phyloP scores from a whole-genome alignment of 2,113 vertebrate species.

The Ptyas mucosa region DNA sequence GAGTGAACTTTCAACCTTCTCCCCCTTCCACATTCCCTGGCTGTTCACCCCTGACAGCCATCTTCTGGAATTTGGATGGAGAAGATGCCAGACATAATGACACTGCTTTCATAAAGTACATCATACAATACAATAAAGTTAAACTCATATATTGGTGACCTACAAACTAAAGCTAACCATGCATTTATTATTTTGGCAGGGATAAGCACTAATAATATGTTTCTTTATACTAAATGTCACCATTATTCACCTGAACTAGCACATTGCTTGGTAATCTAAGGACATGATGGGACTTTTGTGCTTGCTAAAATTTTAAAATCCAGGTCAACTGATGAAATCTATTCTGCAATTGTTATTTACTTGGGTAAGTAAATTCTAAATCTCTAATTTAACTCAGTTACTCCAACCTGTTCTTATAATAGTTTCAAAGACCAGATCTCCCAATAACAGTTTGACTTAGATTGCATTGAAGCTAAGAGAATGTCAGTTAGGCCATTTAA shows the following conservation, averaged over 20 bases:
- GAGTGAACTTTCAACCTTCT: background rate
- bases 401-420: background rate
- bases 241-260: background rate
- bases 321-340: background rate
- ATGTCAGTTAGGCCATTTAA: background rate
- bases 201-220: background rate
- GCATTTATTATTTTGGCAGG: background rate
- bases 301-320: background rate
- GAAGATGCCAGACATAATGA: background rate
- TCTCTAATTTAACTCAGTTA: background rate
- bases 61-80: background rate
- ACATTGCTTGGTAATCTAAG: background rate
- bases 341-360: background rate
- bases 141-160: background rate
- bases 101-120: background rate
- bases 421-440: background rate
- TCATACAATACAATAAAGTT: background rate
- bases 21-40: background rate
- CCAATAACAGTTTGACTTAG: background rate
- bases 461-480: background rate
- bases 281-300: background rate
- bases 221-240: background rate
- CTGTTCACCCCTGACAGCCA: background rate
- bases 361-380: background rate
- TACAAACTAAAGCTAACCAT: background rate